These are phyloP conservation scores for Xestobium rufovillosum DNA, from an alignment of 2,888 invertebrate species.

Conservation along the genomic window DNA sequence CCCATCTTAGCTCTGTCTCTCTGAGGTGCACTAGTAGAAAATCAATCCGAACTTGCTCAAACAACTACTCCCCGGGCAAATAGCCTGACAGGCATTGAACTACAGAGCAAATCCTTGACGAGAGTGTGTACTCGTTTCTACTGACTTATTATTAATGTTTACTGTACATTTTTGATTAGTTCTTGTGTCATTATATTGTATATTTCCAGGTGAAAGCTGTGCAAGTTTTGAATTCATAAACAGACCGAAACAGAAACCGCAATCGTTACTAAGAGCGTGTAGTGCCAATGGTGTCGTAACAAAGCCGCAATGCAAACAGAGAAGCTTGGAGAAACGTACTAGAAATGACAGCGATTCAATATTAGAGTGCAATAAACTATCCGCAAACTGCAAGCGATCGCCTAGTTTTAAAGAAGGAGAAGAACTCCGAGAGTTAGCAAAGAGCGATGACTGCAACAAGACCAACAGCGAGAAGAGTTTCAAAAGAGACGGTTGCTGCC, in stretches of 20 bases:
- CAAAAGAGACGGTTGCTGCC: conserved; percentile 57
- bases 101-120: too few relatives aligned
- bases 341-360: conserved; percentile 40
- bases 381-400: conserved; percentile 39
- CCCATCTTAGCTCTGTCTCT: too few relatives aligned
- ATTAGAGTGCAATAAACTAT: conserved; percentile 41
- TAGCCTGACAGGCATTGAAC: too few relatives aligned
- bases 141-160: too few relatives aligned
- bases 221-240: conserved; percentile 57
- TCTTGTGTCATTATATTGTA: too few relatives aligned
- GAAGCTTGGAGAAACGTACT: conserved; percentile 36
- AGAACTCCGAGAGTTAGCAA: conserved; percentile 37
- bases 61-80: too few relatives aligned
- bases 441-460: conserved; percentile 45
- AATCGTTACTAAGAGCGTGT: conserved; percentile 33
- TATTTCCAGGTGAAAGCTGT: conserved; percentile 54
- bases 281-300: conserved; percentile 33
- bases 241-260: conserved; percentile 37
- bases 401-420: conserved; percentile 44
- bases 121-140: too few relatives aligned
- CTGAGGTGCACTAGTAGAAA: too few relatives aligned
- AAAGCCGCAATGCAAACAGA: conserved; percentile 28
- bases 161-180: too few relatives aligned
- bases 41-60: too few relatives aligned
- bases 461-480: conserved; percentile 50